Conservation (phyloP, 1,140 invertebrate species). For the Cydia amplana region DNA sequence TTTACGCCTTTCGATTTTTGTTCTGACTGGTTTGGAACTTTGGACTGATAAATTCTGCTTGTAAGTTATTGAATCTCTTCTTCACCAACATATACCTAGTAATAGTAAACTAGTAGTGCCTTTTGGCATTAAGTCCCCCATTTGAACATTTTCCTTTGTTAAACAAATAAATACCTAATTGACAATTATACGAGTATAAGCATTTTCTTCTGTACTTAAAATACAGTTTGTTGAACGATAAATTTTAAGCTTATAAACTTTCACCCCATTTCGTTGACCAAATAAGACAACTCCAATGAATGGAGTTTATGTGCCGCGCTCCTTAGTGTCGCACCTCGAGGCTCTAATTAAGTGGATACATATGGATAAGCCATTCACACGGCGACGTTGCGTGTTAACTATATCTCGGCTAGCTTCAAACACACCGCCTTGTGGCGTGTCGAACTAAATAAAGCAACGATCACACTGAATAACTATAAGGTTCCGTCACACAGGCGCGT, state of each 20-base stretch:
- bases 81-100: too few species aligned
- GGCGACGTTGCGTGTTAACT: slow-evolving; percentile 3
- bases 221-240: neutral
- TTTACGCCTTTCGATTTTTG: too few species aligned
- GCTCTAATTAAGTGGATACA: slow-evolving; percentile 1
- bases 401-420: neutral
- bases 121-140: too few species aligned
- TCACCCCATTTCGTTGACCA: neutral
- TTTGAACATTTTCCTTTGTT: too few species aligned
- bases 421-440: neutral
- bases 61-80: too few species aligned
- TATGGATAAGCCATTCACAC: slow-evolving; percentile 17
- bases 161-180: too few species aligned
- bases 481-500: too few species aligned
- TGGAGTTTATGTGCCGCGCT: neutral
- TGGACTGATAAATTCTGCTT: too few species aligned
- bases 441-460: neutral
- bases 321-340: neutral
- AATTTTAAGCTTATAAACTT: neutral
- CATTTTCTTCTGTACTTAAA: neutral
- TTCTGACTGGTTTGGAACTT: too few species aligned
- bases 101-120: too few species aligned
- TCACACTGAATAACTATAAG: neutral
- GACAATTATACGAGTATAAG: too few species aligned
- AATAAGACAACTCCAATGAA: neutral